Evolutionary conservation across 1,140 invertebrate genomes (phyloP), one percentile per base, ranked within the genome.

Genomic region (Anagrus nilaparvatae): DNA sequence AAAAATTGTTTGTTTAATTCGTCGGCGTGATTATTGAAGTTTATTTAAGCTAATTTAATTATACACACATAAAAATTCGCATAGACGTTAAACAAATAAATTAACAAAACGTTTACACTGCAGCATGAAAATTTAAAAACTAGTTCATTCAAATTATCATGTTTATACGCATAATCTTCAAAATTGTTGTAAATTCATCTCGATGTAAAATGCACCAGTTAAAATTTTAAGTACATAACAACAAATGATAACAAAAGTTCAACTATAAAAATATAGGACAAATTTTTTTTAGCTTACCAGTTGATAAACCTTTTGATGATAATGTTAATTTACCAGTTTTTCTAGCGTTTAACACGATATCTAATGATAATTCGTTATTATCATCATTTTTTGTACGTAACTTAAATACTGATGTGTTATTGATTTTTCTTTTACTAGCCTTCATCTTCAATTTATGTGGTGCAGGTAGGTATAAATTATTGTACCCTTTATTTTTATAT

Each of bases 291-390:
- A 20, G 56, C 67, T 69, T 67, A 89, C 87, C 83, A 66, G 74
- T 70, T 19, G 73, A 69, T 40, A 91, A 65, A 42, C 78, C 82
- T 59, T 76, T 75, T 44, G 78, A 79, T 24, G 82, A 79, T 42
- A 93, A 70, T 70, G 84, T 87, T 13, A 93, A 67, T 45, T 79
- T 75, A 16, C 88, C 88, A 40, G 79, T 81, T 56, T 76, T 78
- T 52, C 86, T 74, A 4, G 87, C 84, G 48, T 77, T 75, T 63
- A 87, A 81, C 36, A 91, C 75, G 40, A 89, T 59, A 31, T 73
- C 74, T 20, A 72, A 68, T 25, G 82, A 75, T 33, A 88, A 55
- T 54, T 78, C 73, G 40, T 66, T 68, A 43, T 81, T 73, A 50
- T 84, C 79, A 40, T 80, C 76, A 30, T 71, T 65, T 56, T 75